These are phyloP conservation scores for Trachemys scripta DNA, from an alignment of 2,113 vertebrate genomes.

Conservation along the genomic window DNA sequence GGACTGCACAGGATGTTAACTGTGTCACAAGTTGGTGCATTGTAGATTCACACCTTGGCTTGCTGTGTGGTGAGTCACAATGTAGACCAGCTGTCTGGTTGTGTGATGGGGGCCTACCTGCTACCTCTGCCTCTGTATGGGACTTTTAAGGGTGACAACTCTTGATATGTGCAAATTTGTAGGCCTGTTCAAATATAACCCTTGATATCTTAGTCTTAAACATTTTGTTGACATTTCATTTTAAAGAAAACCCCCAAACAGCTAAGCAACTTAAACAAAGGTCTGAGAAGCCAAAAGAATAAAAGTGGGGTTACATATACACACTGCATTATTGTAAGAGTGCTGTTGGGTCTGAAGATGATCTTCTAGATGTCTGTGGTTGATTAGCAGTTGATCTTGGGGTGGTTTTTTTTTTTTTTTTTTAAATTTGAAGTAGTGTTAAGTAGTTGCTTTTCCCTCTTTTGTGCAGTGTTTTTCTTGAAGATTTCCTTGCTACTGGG, in stretches of 20 bases:
- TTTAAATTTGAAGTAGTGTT: not conserved
- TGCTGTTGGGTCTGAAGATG: accelerated
- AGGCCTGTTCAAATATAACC: not conserved
- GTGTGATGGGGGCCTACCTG: not conserved
- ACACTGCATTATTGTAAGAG: not conserved
- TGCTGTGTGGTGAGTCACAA: not conserved
- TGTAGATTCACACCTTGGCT: not conserved
- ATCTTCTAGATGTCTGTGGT: not conserved
- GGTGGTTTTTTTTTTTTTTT: not conserved
- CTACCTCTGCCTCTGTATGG: not conserved
- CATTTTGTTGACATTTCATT: not conserved
- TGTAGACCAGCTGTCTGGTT: not conserved
- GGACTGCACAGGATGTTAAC: not conserved
- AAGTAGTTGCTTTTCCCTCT: not conserved
- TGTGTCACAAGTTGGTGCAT: not conserved
- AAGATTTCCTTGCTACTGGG: slow-evolving; percentile 89
- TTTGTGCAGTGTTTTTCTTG: slow-evolving; percentile 87
- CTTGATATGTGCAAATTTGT: not conserved
- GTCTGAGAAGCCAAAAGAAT: not conserved
- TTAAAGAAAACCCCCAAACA: not conserved
- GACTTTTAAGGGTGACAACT: not conserved
- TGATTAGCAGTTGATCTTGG: not conserved
- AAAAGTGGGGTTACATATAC: not conserved
- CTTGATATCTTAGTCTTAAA: not conserved
- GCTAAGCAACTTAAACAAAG: not conserved